Evolutionary conservation across 2,113 vertebrate species (phyloP), one percentile per base, ranked within the genome.

Genomic region (Anarrhichthys ocellatus): DNA sequence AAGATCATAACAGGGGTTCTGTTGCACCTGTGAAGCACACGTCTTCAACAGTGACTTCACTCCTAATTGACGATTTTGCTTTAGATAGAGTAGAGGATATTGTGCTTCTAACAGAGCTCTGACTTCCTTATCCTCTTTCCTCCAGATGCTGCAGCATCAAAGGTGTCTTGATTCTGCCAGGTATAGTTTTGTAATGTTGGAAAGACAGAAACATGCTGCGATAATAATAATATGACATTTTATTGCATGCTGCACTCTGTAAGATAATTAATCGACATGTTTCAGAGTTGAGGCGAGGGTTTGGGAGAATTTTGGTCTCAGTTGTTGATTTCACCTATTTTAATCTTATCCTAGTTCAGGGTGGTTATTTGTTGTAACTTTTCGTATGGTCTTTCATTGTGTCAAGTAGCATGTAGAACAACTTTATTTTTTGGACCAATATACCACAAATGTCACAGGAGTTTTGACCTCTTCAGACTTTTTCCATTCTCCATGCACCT

Each of bases 81-180:
- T 87, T 84, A 81, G 76, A 83, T 40, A 83, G 69, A 76, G 56
- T 5, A 0, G 44, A 83, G 58, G 59, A 61, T 76, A 52, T 73
- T 79, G 70, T 78, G n/a, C 14, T 59, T 63, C 66, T 72, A 78
- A 76, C 82, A 84, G 7, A 77, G 72, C 52, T 52, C 36, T 44
- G n/a, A 46, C 62, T 82, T 78, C 52, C 38, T 76, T 42, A 76
- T 83, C 69, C 13, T 80, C 74, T 46, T 32, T 68, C 11, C 22
- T 83, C 20, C 69, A 76, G 67, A 83, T 48, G 82, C 76, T 85
- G 68, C 65, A 82, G 77, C 84, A 67, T 78, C 58, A 84, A 85
- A 90, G 80, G 44, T 27, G 63, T 54, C 44, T 64, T 14, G 13
- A 54, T 46, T 67, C 34, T 73, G 62, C n/a, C 24, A 1, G 5